Conservation (phyloP, 2,113 vertebrate species). For the Brachyhypopomus occidentalis region DNA sequence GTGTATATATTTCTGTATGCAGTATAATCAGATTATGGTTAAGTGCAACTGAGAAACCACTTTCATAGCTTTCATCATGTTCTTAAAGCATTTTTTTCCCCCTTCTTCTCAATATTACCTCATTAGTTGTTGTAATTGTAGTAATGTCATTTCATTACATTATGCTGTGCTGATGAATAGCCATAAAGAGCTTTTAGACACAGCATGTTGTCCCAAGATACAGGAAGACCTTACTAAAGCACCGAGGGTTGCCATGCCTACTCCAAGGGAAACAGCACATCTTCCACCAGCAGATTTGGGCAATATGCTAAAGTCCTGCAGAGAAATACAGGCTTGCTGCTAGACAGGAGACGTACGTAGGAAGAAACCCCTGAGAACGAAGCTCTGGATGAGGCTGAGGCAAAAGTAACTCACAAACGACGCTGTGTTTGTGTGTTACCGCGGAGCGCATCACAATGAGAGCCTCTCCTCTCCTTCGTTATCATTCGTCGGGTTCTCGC, state of each 20-base stretch:
- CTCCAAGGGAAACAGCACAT: too few species aligned
- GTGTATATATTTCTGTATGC: not conserved
- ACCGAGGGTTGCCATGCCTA: too few species aligned
- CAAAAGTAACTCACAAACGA: slow-evolving; percentile 65
- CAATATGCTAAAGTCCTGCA: too few species aligned
- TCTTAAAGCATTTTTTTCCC: too few species aligned
- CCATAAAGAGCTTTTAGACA: too few species aligned
- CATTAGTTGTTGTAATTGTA: too few species aligned
- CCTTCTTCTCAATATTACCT: too few species aligned
- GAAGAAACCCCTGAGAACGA: not conserved
- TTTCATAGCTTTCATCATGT: too few species aligned
- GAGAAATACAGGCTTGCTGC: not conserved
- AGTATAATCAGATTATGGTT: not conserved
- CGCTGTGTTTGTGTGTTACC: slow-evolving; percentile 56
- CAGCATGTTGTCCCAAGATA: too few species aligned
- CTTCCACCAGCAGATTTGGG: not conserved
- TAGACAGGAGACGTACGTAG: slow-evolving; percentile 29
- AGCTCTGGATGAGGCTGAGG: slow-evolving; percentile 29
- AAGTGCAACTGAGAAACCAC: not conserved
- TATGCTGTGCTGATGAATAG: too few species aligned
- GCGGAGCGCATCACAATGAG: slow-evolving; percentile 47
- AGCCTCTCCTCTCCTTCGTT: slow-evolving; percentile 24
- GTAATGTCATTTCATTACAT: too few species aligned
- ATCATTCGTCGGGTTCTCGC: slow-evolving; percentile 9
- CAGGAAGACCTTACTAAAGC: too few species aligned